A percentile compares a stretch with the other conserved stretches of the same genome.
Conservation (phyloP, 2,797 vertebrate genomes). For the Amazona finschi region DNA sequence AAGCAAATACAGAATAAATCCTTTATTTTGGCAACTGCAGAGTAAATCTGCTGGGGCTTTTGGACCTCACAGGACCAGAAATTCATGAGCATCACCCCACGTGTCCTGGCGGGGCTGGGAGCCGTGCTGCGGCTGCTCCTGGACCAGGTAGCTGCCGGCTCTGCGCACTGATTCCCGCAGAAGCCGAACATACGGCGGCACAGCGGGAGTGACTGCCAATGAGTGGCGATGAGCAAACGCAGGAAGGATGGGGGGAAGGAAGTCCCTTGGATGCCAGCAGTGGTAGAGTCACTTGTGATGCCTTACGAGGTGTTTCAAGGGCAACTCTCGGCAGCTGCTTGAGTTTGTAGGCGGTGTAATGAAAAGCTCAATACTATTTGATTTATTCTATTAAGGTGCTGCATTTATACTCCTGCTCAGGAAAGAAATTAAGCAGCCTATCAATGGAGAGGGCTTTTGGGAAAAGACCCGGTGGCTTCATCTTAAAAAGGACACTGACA, state of each 20-base stretch:
- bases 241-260: background rate
- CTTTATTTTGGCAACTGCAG: background rate
- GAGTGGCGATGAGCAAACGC: background rate
- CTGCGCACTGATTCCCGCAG: background rate
- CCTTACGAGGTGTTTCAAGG: slow-evolving; percentile 3
- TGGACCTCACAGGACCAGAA: background rate
- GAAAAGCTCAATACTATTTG: background rate
- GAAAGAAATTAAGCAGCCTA: background rate
- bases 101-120: background rate
- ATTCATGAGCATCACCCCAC: background rate
- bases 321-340: background rate
- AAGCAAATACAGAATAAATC: background rate
- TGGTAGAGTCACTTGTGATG: background rate
- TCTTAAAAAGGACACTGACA: background rate
- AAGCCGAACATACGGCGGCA: background rate
- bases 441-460: background rate
- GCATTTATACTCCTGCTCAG: background rate
- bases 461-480: background rate
- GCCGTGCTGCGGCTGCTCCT: background rate
- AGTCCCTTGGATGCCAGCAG: background rate
- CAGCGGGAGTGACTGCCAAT: background rate
- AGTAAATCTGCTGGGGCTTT: background rate
- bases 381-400: background rate
- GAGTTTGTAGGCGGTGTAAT: background rate
- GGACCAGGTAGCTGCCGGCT: background rate